Evolutionary conservation across 2,113 vertebrate species (phyloP).

Genomic region (Numida meleagris): DNA sequence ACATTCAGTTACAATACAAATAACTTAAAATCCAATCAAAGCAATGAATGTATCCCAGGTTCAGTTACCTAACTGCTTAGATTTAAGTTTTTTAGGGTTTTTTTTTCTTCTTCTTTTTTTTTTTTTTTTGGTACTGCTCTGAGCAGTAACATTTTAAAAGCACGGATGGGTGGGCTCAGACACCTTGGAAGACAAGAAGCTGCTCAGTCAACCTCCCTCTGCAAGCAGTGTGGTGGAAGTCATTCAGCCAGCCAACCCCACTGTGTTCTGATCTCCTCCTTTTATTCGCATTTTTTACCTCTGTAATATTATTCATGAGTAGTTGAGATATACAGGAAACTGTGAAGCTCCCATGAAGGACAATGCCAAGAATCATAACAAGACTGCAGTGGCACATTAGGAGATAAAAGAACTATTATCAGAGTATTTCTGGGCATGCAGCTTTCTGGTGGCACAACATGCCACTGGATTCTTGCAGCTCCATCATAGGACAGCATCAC

Average conservation of each 20-base stretch:
- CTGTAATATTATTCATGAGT: not conserved
- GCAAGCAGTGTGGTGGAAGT: fast-evolving
- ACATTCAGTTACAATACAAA: not conserved
- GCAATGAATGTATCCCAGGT: not conserved
- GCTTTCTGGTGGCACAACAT: not conserved
- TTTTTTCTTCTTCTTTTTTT: not conserved
- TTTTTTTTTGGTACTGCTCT: not conserved
- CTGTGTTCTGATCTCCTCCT: not conserved
- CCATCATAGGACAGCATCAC: not conserved
- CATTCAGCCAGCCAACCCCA: not conserved
- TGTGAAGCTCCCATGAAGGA: not conserved
- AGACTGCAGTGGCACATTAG: not conserved
- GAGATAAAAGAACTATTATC: not conserved
- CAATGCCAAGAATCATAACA: not conserved
- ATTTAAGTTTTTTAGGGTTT: not conserved
- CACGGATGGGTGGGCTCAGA: too few species aligned
- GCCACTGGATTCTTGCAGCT: not conserved
- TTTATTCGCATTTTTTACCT: not conserved
- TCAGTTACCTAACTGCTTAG: not conserved
- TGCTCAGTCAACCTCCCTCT: not conserved
- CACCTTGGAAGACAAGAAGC: not conserved
- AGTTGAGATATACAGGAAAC: not conserved
- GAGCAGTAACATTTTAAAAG: not conserved
- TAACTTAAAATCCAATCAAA: not conserved
- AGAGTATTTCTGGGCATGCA: not conserved